These are phyloP conservation scores for Temnothorax rugatulus DNA, from an alignment of 2,888 invertebrate species.

Conservation along the genomic window DNA sequence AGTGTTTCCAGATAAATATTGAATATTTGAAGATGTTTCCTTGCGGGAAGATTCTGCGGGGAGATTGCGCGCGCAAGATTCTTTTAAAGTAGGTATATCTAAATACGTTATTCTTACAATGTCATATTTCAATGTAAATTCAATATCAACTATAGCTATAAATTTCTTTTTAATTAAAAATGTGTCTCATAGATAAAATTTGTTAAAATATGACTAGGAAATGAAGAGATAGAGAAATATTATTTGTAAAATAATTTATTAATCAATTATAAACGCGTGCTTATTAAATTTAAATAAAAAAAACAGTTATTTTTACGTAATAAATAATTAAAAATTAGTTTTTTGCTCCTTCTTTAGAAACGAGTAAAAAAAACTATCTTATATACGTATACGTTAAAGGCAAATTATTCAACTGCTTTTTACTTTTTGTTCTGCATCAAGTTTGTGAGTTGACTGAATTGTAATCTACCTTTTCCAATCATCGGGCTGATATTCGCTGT, in stretches of 20 bases:
- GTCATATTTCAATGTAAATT: background rate
- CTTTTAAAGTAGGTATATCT: background rate
- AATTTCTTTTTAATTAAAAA: background rate
- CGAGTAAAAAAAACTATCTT: background rate
- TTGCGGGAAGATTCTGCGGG: background rate
- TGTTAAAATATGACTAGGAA: background rate
- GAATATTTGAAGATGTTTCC: background rate
- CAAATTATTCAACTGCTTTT: slow-evolving; percentile 31
- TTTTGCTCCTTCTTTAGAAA: background rate
- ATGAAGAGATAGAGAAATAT: background rate
- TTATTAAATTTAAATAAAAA: background rate
- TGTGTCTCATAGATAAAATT: background rate
- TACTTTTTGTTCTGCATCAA: background rate
- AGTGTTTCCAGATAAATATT: slow-evolving; percentile 19
- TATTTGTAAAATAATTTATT: background rate
- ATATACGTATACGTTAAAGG: background rate
- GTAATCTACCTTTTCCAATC: slow-evolving; percentile 72
- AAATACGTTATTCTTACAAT: background rate
- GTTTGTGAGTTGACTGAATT: slow-evolving; percentile 51
- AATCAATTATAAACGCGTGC: background rate
- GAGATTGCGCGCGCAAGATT: background rate
- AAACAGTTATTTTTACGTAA: background rate
- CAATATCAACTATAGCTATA: background rate
- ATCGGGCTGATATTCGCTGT: slow-evolving; percentile 50
- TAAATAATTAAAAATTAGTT: background rate